Percentiles rank a stretch among this genome's conserved stretches.
phyloP scores from a whole-genome alignment of 2,113 vertebrate species.

The Euleptes europaea region DNA sequence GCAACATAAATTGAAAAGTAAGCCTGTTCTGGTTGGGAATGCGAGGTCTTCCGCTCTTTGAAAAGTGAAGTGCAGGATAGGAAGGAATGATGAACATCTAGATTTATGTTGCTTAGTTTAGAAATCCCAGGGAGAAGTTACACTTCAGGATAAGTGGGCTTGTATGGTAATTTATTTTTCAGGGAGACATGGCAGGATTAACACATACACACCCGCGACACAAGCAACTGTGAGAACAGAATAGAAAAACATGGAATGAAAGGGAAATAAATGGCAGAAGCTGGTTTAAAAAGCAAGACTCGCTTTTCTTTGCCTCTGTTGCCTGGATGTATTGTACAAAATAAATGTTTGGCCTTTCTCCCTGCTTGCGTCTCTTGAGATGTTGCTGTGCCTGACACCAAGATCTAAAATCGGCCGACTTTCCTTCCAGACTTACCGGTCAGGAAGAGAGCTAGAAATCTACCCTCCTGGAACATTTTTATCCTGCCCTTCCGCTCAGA shows the following conservation, averaged over 20 bases:
- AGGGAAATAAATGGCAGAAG: background rate
- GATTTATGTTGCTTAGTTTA: background rate
- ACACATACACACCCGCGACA: background rate
- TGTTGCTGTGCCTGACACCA: background rate
- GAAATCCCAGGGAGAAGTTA: background rate
- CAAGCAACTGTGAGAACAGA: background rate
- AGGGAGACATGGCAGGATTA: background rate
- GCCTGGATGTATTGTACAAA: background rate
- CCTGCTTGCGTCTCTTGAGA: no score
- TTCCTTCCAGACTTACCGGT: background rate
- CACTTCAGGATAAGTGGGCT: background rate
- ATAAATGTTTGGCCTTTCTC: background rate
- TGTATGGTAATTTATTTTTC: background rate
- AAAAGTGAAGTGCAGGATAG: no score
- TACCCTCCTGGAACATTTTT: no score
- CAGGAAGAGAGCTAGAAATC: no score
- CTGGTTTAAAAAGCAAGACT: background rate
- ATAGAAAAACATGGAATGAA: no score
- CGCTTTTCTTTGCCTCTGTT: background rate
- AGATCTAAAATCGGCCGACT: background rate
- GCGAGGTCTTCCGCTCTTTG: no score
- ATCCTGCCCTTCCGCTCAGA: no score
- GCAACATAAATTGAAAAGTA: background rate
- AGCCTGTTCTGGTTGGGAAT: background rate
- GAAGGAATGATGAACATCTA: no score